Conservation (phyloP, 2,888 invertebrate genomes). For the Orchesella flavescens region DNA sequence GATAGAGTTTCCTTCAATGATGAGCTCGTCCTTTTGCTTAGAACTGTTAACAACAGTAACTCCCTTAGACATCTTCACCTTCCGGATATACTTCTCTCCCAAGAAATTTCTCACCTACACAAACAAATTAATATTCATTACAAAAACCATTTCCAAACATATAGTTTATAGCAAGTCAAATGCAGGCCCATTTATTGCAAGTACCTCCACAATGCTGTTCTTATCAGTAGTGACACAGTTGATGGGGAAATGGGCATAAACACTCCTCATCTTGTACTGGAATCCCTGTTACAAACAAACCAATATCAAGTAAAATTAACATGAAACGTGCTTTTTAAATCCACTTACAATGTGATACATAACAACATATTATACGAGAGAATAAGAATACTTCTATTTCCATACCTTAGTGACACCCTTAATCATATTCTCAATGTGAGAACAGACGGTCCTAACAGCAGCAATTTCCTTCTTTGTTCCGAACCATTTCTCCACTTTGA, state of each 20-base stretch:
- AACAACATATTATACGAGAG: no score
- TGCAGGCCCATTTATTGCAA: constrained; percentile 72
- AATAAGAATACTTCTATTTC: no score
- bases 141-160: neutral
- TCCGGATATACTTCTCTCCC: constrained; percentile 97
- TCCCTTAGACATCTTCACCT: constrained; percentile 95
- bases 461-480: constrained; percentile 98
- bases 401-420: constrained; percentile 84
- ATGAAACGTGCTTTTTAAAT: no score
- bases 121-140: neutral
- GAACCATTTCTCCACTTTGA: constrained; percentile 97
- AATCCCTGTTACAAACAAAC: constrained; percentile 82
- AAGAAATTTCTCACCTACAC: constrained; percentile 85
- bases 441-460: constrained; percentile 97
- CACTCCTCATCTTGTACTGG: constrained; percentile 99
- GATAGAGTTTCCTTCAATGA: constrained; percentile 95
- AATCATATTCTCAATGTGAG: constrained; percentile 99
- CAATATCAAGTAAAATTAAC: neutral
- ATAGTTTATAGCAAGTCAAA: no score
- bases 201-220: constrained; percentile 91
- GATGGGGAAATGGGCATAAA: constrained; percentile 99
- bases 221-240: constrained; percentile 94
- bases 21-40: constrained; percentile 97
- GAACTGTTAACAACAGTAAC: constrained; percentile 94
- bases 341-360: neutral